A percentile compares a stretch with the other conserved stretches of the same genome.
phyloP scores from a whole-genome alignment of 2,797 vertebrate genomes.

The Pipistrellus pipistrellus region DNA sequence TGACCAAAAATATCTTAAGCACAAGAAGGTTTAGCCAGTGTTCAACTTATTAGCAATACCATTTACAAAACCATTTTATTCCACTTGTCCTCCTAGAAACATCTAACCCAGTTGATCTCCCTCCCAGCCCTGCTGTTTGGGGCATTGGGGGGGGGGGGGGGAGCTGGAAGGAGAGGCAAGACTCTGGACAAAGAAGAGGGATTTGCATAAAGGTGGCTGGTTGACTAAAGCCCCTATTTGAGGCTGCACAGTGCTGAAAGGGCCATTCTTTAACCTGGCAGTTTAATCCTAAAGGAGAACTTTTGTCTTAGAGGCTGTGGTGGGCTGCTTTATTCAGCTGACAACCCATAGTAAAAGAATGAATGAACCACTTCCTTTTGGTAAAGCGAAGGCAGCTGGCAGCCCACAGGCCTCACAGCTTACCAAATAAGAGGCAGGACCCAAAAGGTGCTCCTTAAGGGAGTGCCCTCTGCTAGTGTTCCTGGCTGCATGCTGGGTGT shows the following conservation, averaged over 20 bases:
- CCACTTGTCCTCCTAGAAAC: background rate
- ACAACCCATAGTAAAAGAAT: slow-evolving; percentile 32
- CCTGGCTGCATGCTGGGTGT: background rate
- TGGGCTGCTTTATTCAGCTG: slow-evolving; percentile 23
- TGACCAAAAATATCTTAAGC: background rate
- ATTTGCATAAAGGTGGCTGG: slow-evolving; percentile 69
- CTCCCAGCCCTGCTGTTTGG: background rate
- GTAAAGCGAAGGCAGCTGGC: slow-evolving; percentile 52
- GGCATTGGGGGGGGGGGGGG: fast-evolving
- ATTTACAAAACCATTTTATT: background rate
- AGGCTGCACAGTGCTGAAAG: background rate
- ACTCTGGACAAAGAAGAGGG: slow-evolving; percentile 6
- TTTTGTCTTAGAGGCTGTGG: background rate
- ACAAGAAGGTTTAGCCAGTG: background rate
- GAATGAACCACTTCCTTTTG: slow-evolving; percentile 1
- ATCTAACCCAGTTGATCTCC: slow-evolving; percentile 37
- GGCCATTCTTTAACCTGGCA: slow-evolving; percentile 56
- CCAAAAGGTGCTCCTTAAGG: background rate
- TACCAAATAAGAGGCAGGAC: background rate
- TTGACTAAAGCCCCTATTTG: background rate
- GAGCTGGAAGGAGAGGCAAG: too few species aligned
- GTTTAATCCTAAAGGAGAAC: slow-evolving; percentile 32
- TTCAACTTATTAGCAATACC: slow-evolving; percentile 1
- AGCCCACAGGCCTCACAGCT: slow-evolving; percentile 36
- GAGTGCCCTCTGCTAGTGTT: background rate